Base-by-base conservation (phyloP, 1,140 invertebrate species). In the Tetramorium parvispinum region DNA sequence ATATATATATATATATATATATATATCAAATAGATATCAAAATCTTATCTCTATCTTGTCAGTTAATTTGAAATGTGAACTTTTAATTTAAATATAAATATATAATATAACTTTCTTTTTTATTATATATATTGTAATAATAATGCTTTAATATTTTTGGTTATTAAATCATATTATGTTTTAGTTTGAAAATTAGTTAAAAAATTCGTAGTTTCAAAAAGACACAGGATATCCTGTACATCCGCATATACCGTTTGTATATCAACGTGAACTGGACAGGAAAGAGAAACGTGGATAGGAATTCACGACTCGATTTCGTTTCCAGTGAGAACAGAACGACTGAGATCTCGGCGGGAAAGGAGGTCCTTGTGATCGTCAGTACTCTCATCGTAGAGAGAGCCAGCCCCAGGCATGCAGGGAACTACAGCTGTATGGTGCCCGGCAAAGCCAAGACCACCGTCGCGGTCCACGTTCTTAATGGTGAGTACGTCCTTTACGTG, bases 361-460 rank as follows among this genome's bases (percentile, higher is more conserved):
- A 95, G 86, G 88, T 95, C 77, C 95, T 95, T 78, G 95, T 96
- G 86, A 95, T 96, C 76, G 94, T 96, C 78, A 96, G 96, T 85
- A 95, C 96, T 27, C 94, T 97, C 73, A 91, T 95, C 85, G 96
- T 97, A 32, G 95, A 96, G 85, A 95, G 94, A 91, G 96, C 96
- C 21, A 95, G 94, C 51, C 94, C 95, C 5, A 94, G 93, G 73
- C 96, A 97, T 89, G 96, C 96, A 11, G 96, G 96, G 4, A 96
- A 96, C 89, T 96, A 96, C 90, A 96, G 96, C 65, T 96, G 96
- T 91, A 91, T 94, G 66, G 96, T 96, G 57, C 95, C 96, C 70
- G 93, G 93, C 87, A 94, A 94, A 89, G 94, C 94, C 78, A 94
- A 92, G 85, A 94, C 95, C 71, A 95, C 94, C 57, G 93, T 96